phyloP scores from a whole-genome alignment of 2,797 vertebrate species.

The Xenentodon cancila region DNA sequence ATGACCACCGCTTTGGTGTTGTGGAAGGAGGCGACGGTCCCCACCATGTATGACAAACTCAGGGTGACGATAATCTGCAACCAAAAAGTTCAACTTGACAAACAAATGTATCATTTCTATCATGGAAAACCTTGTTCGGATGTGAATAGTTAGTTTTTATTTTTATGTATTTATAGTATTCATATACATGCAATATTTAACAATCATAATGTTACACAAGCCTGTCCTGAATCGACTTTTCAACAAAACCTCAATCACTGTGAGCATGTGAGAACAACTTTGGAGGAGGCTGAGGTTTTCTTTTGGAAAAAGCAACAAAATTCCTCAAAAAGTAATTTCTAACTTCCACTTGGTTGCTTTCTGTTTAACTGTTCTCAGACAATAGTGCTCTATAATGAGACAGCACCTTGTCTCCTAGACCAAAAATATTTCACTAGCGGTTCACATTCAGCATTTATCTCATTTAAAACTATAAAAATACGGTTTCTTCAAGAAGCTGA shows the following conservation, averaged over 20 bases:
- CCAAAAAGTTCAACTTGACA: conserved; percentile 2
- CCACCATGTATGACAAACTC: conserved; percentile 91
- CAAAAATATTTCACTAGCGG: no score
- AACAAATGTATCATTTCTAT: neutral
- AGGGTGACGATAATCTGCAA: conserved; percentile 84
- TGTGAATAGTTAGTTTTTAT: neutral
- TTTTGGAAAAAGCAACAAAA: neutral
- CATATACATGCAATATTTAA: neutral
- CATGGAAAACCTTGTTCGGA: no score
- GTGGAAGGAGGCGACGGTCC: conserved; percentile 89
- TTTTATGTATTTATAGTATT: neutral
- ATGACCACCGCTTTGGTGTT: conserved; percentile 85
- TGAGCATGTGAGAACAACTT: neutral
- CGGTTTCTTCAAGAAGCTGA: no score
- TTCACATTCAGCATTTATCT: no score
- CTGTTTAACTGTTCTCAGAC: neutral
- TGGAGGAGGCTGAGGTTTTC: conserved; percentile 10
- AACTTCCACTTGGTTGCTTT: neutral
- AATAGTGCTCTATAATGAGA: no score
- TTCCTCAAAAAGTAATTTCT: neutral
- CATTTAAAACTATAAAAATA: no score
- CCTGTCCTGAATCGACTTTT: neutral
- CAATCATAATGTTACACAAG: conserved; percentile 5
- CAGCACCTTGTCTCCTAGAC: no score
- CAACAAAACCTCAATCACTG: conserved; percentile 10